Percentiles rank a stretch among this genome's conserved stretches.
Conservation (phyloP, 2,888 invertebrate genomes). For the Phaedon cochleariae region DNA sequence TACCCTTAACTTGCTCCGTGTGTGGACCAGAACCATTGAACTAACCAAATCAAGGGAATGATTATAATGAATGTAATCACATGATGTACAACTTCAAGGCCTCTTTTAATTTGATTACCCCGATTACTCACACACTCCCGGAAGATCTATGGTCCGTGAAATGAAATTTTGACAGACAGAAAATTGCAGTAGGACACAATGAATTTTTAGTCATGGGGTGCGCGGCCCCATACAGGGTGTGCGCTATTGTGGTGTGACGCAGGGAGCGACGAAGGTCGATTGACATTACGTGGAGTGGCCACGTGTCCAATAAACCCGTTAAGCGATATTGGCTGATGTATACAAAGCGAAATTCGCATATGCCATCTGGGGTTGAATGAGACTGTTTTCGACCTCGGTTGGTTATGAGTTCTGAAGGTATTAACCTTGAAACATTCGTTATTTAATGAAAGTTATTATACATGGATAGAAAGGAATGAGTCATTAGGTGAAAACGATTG, state of each 20-base stretch:
- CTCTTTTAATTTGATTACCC: conserved; percentile 29
- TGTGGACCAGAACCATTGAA: background rate
- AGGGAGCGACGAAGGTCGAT: conserved; percentile 30
- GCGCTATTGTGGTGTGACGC: conserved; percentile 42
- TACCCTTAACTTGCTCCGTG: too few relatives aligned
- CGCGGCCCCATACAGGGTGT: conserved; percentile 17
- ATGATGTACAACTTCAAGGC: conserved; percentile 19
- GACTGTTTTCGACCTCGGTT: background rate
- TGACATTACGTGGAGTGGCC: conserved; percentile 43
- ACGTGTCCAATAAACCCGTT: conserved; percentile 50
- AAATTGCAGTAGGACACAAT: conserved; percentile 36
- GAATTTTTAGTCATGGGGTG: conserved; percentile 26
- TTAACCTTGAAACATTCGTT: background rate
- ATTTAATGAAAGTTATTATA: background rate
- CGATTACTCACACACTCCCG: conserved; percentile 19
- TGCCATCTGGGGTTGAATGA: background rate
- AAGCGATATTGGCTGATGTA: conserved; percentile 45
- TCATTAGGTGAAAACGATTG: too few relatives aligned
- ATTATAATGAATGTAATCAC: conserved; percentile 17
- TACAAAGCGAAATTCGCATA: conserved; percentile 4
- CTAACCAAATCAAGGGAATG: background rate
- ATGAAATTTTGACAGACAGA: conserved; percentile 38
- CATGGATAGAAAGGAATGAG: too few relatives aligned
- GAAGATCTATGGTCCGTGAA: conserved; percentile 36
- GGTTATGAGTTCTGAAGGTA: background rate